Conservation (phyloP, 2,113 vertebrate species). For the Myanophis thanlyinensis region DNA sequence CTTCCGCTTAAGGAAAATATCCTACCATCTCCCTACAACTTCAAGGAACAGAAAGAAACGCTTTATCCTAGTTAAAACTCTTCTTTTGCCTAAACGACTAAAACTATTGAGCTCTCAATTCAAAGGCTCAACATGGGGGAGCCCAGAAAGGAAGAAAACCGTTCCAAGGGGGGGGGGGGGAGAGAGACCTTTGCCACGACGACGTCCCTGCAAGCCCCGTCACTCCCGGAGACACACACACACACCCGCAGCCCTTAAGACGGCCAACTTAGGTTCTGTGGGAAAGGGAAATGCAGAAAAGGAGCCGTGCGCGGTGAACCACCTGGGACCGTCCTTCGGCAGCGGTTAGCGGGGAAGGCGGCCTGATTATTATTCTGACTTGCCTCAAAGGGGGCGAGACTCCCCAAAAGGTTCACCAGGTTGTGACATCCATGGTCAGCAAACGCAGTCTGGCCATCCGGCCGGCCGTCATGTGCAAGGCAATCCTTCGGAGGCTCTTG, state of each 20-base stretch:
- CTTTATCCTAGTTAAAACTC: background rate
- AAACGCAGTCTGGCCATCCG: too few species aligned
- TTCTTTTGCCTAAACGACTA: background rate
- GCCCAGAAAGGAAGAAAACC: background rate
- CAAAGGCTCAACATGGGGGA: background rate
- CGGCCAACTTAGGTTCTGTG: too few species aligned
- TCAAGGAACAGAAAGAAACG: conserved; percentile 2
- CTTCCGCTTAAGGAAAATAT: background rate
- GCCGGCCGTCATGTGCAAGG: background rate
- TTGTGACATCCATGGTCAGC: background rate
- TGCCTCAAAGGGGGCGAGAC: background rate
- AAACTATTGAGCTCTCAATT: background rate
- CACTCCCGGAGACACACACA: too few species aligned
- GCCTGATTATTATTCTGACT: too few species aligned
- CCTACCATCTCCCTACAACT: background rate
- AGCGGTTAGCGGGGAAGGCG: too few species aligned
- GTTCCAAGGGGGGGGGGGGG: background rate
- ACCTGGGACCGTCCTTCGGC: background rate
- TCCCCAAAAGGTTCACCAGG: background rate
- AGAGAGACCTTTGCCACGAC: background rate
- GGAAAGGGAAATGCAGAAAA: background rate
- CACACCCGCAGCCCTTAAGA: background rate
- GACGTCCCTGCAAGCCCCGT: too few species aligned
- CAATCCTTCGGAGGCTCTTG: background rate
- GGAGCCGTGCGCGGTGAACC: background rate